phyloP scores from a whole-genome alignment of 1,140 invertebrate genomes.

The Drosophila chauvacae region DNA sequence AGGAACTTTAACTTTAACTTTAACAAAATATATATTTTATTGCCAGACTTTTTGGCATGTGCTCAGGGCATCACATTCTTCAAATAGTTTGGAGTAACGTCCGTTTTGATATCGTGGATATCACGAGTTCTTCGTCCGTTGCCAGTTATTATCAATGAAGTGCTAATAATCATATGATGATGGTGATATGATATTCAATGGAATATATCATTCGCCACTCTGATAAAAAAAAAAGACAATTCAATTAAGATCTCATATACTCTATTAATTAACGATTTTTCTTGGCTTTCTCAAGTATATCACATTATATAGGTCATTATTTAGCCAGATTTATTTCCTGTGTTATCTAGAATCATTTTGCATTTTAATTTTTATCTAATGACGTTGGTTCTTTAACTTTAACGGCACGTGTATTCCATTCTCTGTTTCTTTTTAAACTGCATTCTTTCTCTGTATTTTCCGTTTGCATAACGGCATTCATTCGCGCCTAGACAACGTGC shows the following conservation, averaged over 20 bases:
- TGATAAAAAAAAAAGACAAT: neutral
- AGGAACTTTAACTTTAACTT: too few species aligned
- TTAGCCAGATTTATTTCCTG: neutral
- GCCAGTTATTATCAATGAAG: constrained; percentile 27
- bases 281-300: neutral
- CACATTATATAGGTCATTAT: neutral
- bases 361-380: neutral
- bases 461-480: constrained; percentile 53
- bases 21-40: neutral
- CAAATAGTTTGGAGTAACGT: neutral
- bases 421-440: neutral
- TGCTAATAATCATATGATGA: constrained; percentile 21
- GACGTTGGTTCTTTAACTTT: neutral
- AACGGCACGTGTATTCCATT: neutral
- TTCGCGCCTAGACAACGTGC: constrained; percentile 16
- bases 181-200: neutral
- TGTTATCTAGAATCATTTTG: too few species aligned
- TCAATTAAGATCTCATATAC: neutral
- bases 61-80: neutral
- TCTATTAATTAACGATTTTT: neutral
- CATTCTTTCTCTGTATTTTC: neutral
- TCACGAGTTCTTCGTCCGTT: constrained; percentile 29
- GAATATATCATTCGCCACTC: constrained; percentile 1
- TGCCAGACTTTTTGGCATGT: neutral
- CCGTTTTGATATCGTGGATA: neutral